Conservation (phyloP, 2,888 invertebrate genomes). For the Xestia ashworthii region DNA sequence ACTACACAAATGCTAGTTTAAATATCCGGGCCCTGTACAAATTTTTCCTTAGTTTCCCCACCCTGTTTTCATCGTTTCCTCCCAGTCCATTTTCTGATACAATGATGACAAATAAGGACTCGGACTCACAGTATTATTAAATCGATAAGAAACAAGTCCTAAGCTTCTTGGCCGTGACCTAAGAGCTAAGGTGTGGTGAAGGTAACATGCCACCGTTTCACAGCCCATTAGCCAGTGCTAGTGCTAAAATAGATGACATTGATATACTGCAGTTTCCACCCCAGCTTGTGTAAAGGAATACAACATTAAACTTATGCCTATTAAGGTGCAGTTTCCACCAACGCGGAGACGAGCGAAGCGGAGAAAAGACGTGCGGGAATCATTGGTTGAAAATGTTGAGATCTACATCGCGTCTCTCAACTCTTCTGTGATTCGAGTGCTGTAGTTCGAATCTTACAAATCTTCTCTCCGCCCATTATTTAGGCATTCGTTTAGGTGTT, state of each 20-base stretch:
- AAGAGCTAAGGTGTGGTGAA: neutral
- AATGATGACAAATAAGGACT: neutral
- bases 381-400: neutral
- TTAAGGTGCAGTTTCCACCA: neutral
- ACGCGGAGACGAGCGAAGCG: neutral
- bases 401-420: neutral
- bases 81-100: neutral
- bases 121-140: neutral
- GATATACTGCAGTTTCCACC: slow-evolving; percentile 13
- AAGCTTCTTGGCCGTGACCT: slow-evolving; percentile 24
- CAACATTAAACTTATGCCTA: neutral
- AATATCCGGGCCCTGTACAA: too few species aligned
- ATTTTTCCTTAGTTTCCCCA: neutral
- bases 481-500: neutral
- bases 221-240: neutral
- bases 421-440: neutral
- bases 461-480: neutral
- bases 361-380: neutral
- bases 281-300: neutral
- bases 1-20: too few species aligned
- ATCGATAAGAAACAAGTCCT: neutral
- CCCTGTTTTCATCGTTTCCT: too few species aligned
- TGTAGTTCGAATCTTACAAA: neutral
- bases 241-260: slow-evolving; percentile 11
- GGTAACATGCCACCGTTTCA: slow-evolving; percentile 1